A percentile compares a stretch with the other conserved stretches of the same genome.
Conservation (phyloP, 2,113 vertebrate species). For the Phrynocephalus versicolor region DNA sequence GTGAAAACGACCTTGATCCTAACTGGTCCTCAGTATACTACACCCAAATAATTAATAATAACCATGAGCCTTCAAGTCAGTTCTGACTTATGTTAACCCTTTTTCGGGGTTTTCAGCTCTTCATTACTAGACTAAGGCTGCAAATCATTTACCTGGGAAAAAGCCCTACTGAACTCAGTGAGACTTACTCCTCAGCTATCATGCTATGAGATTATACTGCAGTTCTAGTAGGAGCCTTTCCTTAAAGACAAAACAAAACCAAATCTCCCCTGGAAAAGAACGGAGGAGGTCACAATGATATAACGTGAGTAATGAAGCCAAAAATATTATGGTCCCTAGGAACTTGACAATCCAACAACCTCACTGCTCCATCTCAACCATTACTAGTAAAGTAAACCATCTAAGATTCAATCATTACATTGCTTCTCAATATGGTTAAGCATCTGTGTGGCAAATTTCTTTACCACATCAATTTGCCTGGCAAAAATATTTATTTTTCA, state of each 20-base stretch:
- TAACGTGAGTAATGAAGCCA: neutral
- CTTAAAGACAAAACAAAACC: neutral
- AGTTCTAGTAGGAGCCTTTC: neutral
- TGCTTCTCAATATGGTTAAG: neutral
- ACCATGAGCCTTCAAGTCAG: no score
- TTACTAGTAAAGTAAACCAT: neutral
- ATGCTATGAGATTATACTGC: neutral
- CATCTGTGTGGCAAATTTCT: neutral
- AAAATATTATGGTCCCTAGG: neutral
- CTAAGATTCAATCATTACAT: neutral
- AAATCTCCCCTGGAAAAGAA: neutral
- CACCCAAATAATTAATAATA: no score
- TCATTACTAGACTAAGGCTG: neutral
- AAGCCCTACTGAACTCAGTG: neutral
- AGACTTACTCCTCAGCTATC: neutral
- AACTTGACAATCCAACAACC: neutral
- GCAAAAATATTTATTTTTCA: no score
- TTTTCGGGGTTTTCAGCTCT: neutral
- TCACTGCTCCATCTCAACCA: neutral
- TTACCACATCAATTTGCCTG: neutral
- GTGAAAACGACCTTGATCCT: neutral
- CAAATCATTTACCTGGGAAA: neutral
- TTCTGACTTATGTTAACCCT: neutral
- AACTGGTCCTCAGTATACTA: neutral
- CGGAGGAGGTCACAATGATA: neutral